These are phyloP conservation scores for Pocillopora damicornis DNA, from an alignment of 64 coral and sea anemone species.

Conservation along the genomic window DNA sequence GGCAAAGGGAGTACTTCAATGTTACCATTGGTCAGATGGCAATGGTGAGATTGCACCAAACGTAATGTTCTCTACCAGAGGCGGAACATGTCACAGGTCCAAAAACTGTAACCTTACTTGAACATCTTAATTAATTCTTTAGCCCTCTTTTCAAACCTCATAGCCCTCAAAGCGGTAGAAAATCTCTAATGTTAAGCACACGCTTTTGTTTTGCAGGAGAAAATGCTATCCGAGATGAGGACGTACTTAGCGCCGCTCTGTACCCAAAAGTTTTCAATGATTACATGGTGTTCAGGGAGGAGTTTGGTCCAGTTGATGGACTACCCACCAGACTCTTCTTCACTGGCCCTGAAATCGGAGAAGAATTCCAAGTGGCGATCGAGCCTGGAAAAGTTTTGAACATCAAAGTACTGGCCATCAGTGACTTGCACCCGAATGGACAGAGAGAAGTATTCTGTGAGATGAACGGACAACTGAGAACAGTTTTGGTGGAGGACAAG, in stretches of 20 bases:
- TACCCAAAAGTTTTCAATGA: slow-evolving; percentile 94
- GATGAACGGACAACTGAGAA: slow-evolving; percentile 95
- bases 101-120: no score
- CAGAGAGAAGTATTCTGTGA: slow-evolving; percentile 97
- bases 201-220: slow-evolving; percentile 54
- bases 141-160: no score
- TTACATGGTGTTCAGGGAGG: slow-evolving; percentile 92
- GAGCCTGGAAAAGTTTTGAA: slow-evolving; percentile 82
- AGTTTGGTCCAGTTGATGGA: slow-evolving; percentile 82
- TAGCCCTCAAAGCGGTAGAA: neutral
- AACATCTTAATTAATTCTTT: no score
- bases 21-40: no score
- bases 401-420: slow-evolving; percentile 80
- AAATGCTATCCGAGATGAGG: slow-evolving; percentile 57
- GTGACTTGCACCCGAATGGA: slow-evolving; percentile 83
- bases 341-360: slow-evolving; percentile 93
- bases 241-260: slow-evolving; percentile 82
- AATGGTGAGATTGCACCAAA: no score
- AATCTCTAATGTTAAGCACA: neutral
- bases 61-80: no score
- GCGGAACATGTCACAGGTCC: no score
- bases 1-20: no score
- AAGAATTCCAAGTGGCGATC: slow-evolving; percentile 91
- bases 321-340: slow-evolving; percentile 90
- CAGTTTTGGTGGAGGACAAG: slow-evolving; percentile 93